Evolutionary conservation across 2,888 invertebrate genomes (phyloP), one percentile per base, ranked within the genome.

Genomic region (Copidosoma aretas): DNA sequence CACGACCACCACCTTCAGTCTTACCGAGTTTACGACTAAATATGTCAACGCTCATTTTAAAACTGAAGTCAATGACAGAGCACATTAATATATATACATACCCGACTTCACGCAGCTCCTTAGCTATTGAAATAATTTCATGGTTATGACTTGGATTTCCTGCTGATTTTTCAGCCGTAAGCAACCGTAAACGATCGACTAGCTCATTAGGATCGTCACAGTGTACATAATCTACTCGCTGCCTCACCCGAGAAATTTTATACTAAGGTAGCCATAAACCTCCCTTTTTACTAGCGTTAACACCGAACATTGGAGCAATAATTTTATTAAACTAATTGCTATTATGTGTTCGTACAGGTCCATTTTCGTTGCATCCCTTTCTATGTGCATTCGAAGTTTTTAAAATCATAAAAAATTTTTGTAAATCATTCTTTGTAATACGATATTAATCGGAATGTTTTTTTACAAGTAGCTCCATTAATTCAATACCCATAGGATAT

Each of bases 61-160:
- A 5, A 32, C 32, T 32, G 32, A 32, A 19, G 1, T 3, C 0
- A 15, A 43, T 21, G n/a, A 10, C 21, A 21, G 24, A 1, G 1
- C 43, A 59, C 12, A 21, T 24, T 14, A 60, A 24, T n/a, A 59
- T 59, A n/a, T n/a, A n/a, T n/a, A n/a, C n/a, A n/a, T n/a, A 46
- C 12, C 21, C 46, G 4, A 22, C 46, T 46, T 59, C 59, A 10
- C n/a, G 21, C 15, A 59, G 59, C 17, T 59, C 59, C n/a, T 59
- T 46, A 12, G 46, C 15, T 12, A 46, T 59, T 10, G 59, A 59
- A n/a, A 22, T 10, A 46, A 59, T 64, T 22, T 67, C 64, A 1
- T 82, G 21, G 10, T 43, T 1, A 22, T 54, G 54, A 22, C 22
- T 54, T 81, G 19, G 15, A 24, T 54, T 54, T 19, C 54, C 24